phyloP scores from a whole-genome alignment of 2,113 vertebrate species.

The Falcunculus frontatus region DNA sequence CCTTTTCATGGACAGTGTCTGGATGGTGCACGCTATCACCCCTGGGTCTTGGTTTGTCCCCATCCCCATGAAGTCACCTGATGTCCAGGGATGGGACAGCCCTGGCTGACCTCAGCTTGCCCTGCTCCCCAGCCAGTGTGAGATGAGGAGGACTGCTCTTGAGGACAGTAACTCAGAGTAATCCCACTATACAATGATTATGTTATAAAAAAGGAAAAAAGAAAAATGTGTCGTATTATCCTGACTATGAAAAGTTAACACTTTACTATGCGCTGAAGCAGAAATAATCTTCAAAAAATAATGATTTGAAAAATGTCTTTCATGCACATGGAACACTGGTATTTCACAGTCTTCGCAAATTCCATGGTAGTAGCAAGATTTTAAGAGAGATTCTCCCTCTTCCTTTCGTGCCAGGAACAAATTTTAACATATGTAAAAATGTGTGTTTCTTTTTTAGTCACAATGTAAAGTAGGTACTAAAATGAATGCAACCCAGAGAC shows the following conservation, averaged over 20 bases:
- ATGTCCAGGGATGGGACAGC: neutral
- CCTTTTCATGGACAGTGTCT: accelerated
- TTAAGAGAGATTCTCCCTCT: neutral
- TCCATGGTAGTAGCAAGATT: neutral
- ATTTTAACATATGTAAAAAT: neutral
- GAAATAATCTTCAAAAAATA: neutral
- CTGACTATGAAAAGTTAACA: neutral
- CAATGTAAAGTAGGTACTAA: neutral
- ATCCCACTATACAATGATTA: neutral
- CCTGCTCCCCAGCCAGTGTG: accelerated
- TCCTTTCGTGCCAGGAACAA: neutral
- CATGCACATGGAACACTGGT: neutral
- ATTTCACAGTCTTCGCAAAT: neutral
- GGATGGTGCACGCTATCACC: neutral
- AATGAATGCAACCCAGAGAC: neutral
- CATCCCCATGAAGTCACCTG: neutral
- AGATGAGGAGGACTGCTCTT: neutral
- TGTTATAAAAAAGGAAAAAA: neutral
- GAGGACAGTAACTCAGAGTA: neutral
- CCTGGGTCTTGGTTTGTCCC: accelerated
- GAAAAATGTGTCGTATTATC: neutral
- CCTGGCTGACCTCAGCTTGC: neutral
- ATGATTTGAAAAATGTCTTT: neutral
- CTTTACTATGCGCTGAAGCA: neutral
- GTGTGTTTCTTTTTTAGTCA: neutral